These are phyloP conservation scores for Hydriomena furcata DNA, from an alignment of 2,888 invertebrate species.

Conservation along the genomic window DNA sequence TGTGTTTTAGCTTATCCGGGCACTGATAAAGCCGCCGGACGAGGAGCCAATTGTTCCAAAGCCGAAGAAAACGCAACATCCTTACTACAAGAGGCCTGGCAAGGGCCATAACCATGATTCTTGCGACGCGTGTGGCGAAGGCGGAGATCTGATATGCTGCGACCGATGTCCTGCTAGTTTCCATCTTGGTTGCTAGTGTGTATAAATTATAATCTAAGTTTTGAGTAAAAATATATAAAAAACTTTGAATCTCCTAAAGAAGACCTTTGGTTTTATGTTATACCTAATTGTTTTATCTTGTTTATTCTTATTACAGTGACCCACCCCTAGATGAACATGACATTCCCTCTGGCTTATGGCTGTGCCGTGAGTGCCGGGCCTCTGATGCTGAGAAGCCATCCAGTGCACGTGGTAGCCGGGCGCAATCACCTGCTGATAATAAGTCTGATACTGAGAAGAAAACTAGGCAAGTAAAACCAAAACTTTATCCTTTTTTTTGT, in stretches of 20 bases:
- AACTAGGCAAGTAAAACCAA: constrained; percentile 51
- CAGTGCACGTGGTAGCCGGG: constrained; percentile 63
- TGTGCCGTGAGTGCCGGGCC: constrained; percentile 92
- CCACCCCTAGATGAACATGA: constrained; percentile 95
- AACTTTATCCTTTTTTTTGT: too few relatives aligned
- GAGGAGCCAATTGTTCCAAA: constrained; percentile 86
- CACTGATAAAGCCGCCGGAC: constrained; percentile 93
- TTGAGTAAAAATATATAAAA: too few relatives aligned
- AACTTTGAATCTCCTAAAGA: too few relatives aligned
- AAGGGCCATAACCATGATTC: constrained; percentile 95
- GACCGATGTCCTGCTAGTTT: constrained; percentile 98
- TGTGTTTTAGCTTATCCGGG: constrained; percentile 91
- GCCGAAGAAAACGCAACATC: constrained; percentile 87
- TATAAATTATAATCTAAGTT: too few relatives aligned
- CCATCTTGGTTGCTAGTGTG: constrained; percentile 97
- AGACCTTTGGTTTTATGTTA: too few relatives aligned
- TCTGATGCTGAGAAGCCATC: constrained; percentile 70
- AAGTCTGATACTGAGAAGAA: constrained; percentile 71
- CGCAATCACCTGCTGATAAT: constrained; percentile 64
- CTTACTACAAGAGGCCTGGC: constrained; percentile 93
- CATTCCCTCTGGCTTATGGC: constrained; percentile 95
- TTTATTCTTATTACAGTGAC: constrained; percentile 85
- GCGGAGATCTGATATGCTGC: constrained; percentile 97
- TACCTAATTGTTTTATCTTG: too few relatives aligned
- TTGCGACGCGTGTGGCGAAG: constrained; percentile 97